Evolutionary conservation across 92 coral and sea anemone species (phyloP), one percentile per base, ranked within the genome.

Genomic region (Pocillopora meandrina): DNA sequence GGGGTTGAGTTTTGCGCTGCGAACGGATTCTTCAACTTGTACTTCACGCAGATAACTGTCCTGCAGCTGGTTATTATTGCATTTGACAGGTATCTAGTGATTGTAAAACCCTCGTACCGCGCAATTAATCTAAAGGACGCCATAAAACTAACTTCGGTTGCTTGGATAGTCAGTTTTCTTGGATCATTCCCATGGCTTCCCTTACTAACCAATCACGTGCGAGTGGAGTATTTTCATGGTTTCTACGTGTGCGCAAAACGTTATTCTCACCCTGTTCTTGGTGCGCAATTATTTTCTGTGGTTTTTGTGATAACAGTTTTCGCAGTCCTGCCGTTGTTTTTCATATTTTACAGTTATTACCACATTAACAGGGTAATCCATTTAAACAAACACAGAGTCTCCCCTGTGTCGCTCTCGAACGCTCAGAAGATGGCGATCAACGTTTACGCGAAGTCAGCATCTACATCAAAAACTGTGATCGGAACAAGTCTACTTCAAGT

Each of bases 111-210:
- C 17, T 65, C 86, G 5, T 78, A 74, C 18, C 86, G 78, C 11
- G 65, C 69, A 15, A 73, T 83, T 12, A 74, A 76, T 6, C 36
- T 31, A n/a, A 56, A 36, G 19, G 70, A 81, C n/a, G 94, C 95
- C 65, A 47, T 81, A 35, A 79, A 61, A 68, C 76, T 77, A 11
- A 72, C 88, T 12, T 62, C 65, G 6, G 64, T 64, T 1, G 76
- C 87, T 12, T 95, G 98, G 98, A 33, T 84, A 1, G 65, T 77
- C 11, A 81, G 94, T 3, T 79, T 90, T 52, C 9, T 91, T 10
- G 79, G 88, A 34, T 85, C 95, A 18, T 84, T 95, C 57, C 98
- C 95, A 9, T 92, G 89, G 95, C 83, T 93, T 65, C 82, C 87
- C 20, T 74, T 83, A 10, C 72, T 89, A 0, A 90, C 89, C 79